Percentiles rank a stretch among this genome's conserved stretches.
These are phyloP conservation scores for Lytechinus variegatus DNA, from an alignment of 35 echinoderm and acorn worm genomes.

Conservation along the genomic window DNA sequence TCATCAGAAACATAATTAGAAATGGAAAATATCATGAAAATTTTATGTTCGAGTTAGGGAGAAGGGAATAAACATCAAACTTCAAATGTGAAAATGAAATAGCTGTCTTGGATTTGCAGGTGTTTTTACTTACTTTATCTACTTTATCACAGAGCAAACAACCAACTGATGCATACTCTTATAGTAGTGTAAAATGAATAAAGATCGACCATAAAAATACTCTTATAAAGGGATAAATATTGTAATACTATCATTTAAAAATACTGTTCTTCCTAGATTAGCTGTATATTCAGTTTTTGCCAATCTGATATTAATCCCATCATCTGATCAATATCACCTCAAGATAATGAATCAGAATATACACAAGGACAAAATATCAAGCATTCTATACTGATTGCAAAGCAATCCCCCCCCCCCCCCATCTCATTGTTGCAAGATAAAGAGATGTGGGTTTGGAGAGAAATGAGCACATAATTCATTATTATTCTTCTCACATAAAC, in stretches of 20 bases:
- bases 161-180: too few species aligned
- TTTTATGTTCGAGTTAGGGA: background rate
- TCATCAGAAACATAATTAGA: background rate
- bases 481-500: background rate
- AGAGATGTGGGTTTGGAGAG: background rate
- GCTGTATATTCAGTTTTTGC: background rate
- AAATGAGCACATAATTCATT: background rate
- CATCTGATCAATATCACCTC: background rate
- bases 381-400: background rate
- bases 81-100: background rate
- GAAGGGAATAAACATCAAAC: background rate
- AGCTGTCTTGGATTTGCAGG: too few species aligned
- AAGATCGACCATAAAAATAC: too few species aligned
- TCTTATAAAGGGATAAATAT: background rate
- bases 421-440: background rate
- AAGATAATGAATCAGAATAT: background rate
- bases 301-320: background rate
- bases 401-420: background rate
- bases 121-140: too few species aligned
- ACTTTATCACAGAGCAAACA: too few species aligned
- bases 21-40: background rate
- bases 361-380: background rate
- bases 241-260: background rate
- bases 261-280: background rate
- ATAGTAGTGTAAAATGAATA: too few species aligned